Conservation (phyloP, 2,113 vertebrate species). For the Cyanistes caeruleus region DNA sequence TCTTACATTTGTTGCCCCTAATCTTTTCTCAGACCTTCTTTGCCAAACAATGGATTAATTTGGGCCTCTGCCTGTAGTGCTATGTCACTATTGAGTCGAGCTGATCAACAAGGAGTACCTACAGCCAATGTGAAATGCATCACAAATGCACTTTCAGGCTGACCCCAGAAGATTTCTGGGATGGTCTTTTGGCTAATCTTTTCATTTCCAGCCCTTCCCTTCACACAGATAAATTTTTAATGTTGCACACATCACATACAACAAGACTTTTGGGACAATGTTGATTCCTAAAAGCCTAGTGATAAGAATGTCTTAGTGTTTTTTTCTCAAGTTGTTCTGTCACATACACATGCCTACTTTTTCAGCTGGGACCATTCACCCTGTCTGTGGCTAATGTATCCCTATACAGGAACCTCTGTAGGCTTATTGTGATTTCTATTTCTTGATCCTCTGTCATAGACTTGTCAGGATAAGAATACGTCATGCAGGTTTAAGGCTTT, state of each 20-base stretch:
- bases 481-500: not conserved
- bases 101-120: not conserved
- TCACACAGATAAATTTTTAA: not conserved
- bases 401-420: not conserved
- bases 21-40: not conserved
- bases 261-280: not conserved
- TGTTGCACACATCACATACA: not conserved
- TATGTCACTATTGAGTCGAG: accelerated
- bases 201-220: not conserved
- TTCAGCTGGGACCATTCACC: not conserved
- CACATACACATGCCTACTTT: not conserved
- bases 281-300: not conserved
- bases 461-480: not conserved
- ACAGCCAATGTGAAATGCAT: not conserved
- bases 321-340: not conserved
- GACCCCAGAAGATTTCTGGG: not conserved
- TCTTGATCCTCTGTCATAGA: not conserved
- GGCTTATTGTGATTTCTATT: not conserved
- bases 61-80: not conserved
- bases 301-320: not conserved
- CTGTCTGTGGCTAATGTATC: not conserved
- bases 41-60: not conserved
- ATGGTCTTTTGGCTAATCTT: not conserved
- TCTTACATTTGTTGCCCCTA: not conserved
- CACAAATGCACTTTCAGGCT: not conserved